phyloP scores from a whole-genome alignment of 2,888 invertebrate genomes.

The Eudemis profundana region DNA sequence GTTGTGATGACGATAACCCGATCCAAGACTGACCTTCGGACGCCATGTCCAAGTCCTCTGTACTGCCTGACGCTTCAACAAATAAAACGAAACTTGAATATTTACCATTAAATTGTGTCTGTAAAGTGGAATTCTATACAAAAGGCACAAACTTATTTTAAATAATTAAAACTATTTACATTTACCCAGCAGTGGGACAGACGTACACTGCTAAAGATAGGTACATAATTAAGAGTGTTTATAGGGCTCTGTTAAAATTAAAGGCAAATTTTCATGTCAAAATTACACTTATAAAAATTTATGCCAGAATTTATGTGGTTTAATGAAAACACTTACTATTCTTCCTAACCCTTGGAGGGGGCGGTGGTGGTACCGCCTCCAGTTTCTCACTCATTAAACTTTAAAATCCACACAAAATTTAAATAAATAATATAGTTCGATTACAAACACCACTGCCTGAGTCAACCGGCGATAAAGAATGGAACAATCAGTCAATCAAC shows the following conservation, averaged over 20 bases:
- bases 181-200: too few relatives aligned
- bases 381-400: conserved; percentile 29
- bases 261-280: too few relatives aligned
- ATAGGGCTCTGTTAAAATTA: too few relatives aligned
- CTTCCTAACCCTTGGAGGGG: conserved; percentile 36
- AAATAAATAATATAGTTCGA: conserved; percentile 9
- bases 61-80: conserved; percentile 21
- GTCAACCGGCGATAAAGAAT: conserved; percentile 30
- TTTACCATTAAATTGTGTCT: too few relatives aligned
- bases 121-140: too few relatives aligned
- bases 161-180: too few relatives aligned
- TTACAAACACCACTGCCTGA: conserved; percentile 21
- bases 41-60: conserved; percentile 8
- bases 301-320: too few relatives aligned
- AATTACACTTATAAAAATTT: too few relatives aligned
- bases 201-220: too few relatives aligned
- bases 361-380: conserved; percentile 18
- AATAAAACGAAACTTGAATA: not conserved
- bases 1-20: not conserved
- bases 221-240: too few relatives aligned
- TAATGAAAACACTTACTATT: conserved; percentile 21
- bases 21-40: conserved; percentile 16
- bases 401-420: conserved; percentile 6
- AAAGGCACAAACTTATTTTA: too few relatives aligned
- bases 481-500: conserved; percentile 38